Evolutionary conservation across 1,140 invertebrate genomes (phyloP).

Genomic region (Lysiphlebus fabarum): DNA sequence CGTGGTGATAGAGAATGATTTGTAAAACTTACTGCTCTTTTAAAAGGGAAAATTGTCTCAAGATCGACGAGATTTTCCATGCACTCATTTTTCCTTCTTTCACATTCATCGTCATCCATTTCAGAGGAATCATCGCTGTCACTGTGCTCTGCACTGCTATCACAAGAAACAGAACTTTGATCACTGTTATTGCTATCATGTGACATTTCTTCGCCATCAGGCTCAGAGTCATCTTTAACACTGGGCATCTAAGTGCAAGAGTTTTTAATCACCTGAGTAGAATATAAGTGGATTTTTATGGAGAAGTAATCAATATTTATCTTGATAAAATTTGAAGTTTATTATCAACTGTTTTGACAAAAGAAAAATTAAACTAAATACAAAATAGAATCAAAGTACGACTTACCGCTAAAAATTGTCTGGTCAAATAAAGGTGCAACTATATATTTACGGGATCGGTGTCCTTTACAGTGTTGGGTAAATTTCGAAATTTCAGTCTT

Average conservation of each 20-base stretch:
- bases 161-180: conserved; percentile 58
- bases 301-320: too few relatives aligned
- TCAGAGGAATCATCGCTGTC: conserved; percentile 81
- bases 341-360: too few relatives aligned
- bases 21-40: conserved; percentile 72
- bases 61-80: conserved; percentile 82
- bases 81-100: conserved; percentile 75
- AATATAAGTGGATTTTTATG: conserved; percentile 7
- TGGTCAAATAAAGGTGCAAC: too few relatives aligned
- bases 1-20: neutral
- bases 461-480: too few relatives aligned
- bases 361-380: too few relatives aligned
- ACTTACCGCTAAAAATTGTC: too few relatives aligned
- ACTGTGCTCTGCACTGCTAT: conserved; percentile 70
- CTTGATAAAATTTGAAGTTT: too few relatives aligned
- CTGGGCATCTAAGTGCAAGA: conserved; percentile 42
- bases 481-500: too few relatives aligned
- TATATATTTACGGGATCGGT: too few relatives aligned
- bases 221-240: conserved; percentile 52
- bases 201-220: conserved; percentile 53
- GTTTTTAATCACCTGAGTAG: conserved; percentile 3
- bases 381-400: too few relatives aligned
- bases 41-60: conserved; percentile 83
- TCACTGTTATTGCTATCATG: conserved; percentile 54
- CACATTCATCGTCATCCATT: conserved; percentile 91